Percentiles rank a stretch among this genome's conserved stretches.
phyloP scores from a whole-genome alignment of 2,888 invertebrate species.

The Tinea trinotella region DNA sequence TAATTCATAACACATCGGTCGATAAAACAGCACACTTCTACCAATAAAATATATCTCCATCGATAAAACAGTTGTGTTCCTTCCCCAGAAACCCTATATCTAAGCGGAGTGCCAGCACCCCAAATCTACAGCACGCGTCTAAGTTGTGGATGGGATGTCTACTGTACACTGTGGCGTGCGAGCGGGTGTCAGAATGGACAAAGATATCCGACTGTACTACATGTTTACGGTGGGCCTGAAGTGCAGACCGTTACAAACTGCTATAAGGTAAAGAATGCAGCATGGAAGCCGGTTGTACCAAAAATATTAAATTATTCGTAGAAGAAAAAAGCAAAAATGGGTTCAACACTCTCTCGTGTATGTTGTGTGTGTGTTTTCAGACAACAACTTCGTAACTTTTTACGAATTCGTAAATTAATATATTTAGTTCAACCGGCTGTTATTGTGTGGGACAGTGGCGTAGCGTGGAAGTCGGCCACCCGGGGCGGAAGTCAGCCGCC shows the following conservation, averaged over 20 bases:
- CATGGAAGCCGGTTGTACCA: no score
- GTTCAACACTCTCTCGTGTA: no score
- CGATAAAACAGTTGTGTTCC: no score
- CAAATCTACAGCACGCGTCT: slow-evolving; percentile 50
- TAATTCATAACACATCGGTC: no score
- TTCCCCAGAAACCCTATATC: neutral
- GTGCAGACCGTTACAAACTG: slow-evolving; percentile 97
- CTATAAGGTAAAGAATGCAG: slow-evolving; percentile 78
- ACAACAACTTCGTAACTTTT: no score
- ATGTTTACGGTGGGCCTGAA: slow-evolving; percentile 98
- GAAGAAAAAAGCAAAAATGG: no score
- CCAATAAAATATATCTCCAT: no score
- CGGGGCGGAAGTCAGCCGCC: no score
- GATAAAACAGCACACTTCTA: no score
- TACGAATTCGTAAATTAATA: no score
- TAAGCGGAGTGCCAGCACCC: slow-evolving; percentile 37
- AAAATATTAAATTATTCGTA: slow-evolving; percentile 18
- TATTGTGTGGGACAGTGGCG: slow-evolving; percentile 72
- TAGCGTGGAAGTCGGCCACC: no score
- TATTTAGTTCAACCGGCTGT: slow-evolving; percentile 77
- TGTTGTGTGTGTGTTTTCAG: no score
- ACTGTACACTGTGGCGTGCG: slow-evolving; percentile 84
- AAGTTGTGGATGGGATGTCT: slow-evolving; percentile 75
- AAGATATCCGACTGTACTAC: slow-evolving; percentile 92
- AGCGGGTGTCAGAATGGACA: slow-evolving; percentile 67